These are phyloP conservation scores for Drosophila hydei DNA, from an alignment of 1,140 invertebrate genomes.

Conservation along the genomic window DNA sequence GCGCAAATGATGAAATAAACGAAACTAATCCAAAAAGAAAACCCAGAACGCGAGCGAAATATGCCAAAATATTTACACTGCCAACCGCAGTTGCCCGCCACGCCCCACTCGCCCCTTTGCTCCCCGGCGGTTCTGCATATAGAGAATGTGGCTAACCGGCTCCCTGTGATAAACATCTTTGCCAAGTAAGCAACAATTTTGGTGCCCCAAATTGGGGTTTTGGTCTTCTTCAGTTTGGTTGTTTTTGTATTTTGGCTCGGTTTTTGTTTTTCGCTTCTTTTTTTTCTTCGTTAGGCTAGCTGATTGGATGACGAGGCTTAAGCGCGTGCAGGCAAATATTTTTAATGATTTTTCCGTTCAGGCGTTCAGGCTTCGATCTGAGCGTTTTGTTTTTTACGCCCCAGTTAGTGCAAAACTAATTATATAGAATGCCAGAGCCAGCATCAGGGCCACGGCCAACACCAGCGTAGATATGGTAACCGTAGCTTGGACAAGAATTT, in stretches of 20 bases:
- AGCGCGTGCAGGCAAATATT: slow-evolving; percentile 79
- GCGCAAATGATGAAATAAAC: slow-evolving; percentile 81
- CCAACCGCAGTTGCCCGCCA: slow-evolving; percentile 45
- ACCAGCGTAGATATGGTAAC: slow-evolving; percentile 12
- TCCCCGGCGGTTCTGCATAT: slow-evolving; percentile 6
- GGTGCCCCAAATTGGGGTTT: slow-evolving; percentile 79
- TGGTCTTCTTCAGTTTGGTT: slow-evolving; percentile 24
- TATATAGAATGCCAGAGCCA: slow-evolving; percentile 50
- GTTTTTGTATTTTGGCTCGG: not conserved
- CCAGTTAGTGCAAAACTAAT: slow-evolving; percentile 80
- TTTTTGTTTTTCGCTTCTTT: slow-evolving; percentile 27
- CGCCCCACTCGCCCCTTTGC: not conserved
- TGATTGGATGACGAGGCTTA: slow-evolving; percentile 79
- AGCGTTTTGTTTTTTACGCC: slow-evolving; percentile 66
- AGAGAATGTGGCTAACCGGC: slow-evolving; percentile 50
- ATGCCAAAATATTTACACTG: slow-evolving; percentile 82
- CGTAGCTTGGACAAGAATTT: slow-evolving; percentile 35
- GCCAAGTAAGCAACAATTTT: slow-evolving; percentile 83
- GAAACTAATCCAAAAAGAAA: slow-evolving; percentile 81
- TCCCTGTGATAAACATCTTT: slow-evolving; percentile 80
- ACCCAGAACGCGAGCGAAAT: slow-evolving; percentile 59
- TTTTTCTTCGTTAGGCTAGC: slow-evolving; percentile 43
- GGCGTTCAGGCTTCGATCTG: slow-evolving; percentile 60
- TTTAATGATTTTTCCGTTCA: slow-evolving; percentile 71
- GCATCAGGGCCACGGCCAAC: not conserved